Base-by-base conservation (phyloP, 2,113 vertebrate genomes). In the Microtus pennsylvanicus region DNA sequence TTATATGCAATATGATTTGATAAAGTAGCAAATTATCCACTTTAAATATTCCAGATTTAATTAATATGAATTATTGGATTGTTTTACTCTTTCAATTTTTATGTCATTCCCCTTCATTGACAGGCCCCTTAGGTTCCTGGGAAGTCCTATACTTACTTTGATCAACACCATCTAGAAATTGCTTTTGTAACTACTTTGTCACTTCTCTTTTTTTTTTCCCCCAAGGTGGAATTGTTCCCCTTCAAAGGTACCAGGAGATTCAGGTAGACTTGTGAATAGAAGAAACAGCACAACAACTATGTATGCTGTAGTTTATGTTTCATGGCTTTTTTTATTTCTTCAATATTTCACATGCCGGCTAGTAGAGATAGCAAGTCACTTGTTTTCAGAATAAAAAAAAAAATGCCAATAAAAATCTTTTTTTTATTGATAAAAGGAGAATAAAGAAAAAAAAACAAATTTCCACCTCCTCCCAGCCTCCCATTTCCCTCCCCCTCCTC, bases 131-230 rank as follows among this genome's bases (percentile, higher is more conserved):
- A 63, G 77, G 30, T 75, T 89, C 26, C 12, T 38, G 7, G 82
- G 47, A 7, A 74, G 12, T 89, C 21, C 22, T 47, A 77, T 70
- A 61, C 19, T 8, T 21, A 82, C 38, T 76, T 80, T 82, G 67
- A 82, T 80, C 24, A 87, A 52, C 80, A 77, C 77, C 58, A 81
- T 77, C 30, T 74, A 78, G n/a, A 47, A 95, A 96, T 58, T 96
- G 67, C 26, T 95, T 91, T 69, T 86, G 47, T 4, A 69, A 91
- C 24, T 86, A 87, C 82, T 96, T 70, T 81, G 8, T 42, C 69
- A 47, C 78, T 83, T 63, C 1, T 35, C 5, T 85, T 55, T 50
- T 45, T 45, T 5, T 45, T 87, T 74, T 76, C 55, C 17, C 14
- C 12, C 26, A 94, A 74, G 38, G 3, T 35, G 70, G 16, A 28